Evolutionary conservation across 2,888 invertebrate species (phyloP), one percentile per base, ranked within the genome.

Genomic region (Calameuta filiformis): DNA sequence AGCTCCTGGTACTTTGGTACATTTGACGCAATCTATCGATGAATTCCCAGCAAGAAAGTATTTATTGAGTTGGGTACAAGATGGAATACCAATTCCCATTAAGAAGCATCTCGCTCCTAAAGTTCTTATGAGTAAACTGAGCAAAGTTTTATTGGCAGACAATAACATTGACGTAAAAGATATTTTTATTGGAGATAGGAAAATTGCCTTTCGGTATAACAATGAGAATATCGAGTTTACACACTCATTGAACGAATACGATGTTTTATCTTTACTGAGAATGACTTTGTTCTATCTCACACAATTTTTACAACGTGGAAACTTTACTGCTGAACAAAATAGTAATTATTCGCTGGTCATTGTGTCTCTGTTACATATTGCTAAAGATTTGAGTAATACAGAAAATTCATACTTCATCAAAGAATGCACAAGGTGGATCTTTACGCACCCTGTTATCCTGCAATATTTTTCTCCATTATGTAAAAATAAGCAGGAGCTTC

Each of bases 41-140:
- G 91, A 85, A 56, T 77, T 88, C 34, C 85, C 93, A 75, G 90
- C 92, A 11, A 88, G 92, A 68, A 92, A 91, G 78, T 94, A 95
- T 85, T 89, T 94, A 1, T 89, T 90, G 0, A 92, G 91, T 83
- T 95, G 94, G 94, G 88, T 89, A 34, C 87, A 90, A 1, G 79
- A 81, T 33, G 85, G 91, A 69, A 90, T 92, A 2, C 88, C 91
- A 23, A 74, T 86, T 9, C 79, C 92, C 30, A 87, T 92, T 23
- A 92, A 92, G 75, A 86, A 89, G 31, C 86, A 92, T 73, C 81
- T 89, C 56, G 88, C 88, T 3, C 87, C 90, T 78, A 91, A 92
- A 80, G 86, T 82, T 77, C 83, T 92, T 12, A 83, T 93, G 4
- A 88, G 87, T 77, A 91, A 89, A 79, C 85, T 94, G 78, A 93